Percentiles rank a stretch among this genome's conserved stretches.
phyloP scores from a whole-genome alignment of 2,888 invertebrate genomes.

The Cataglyphis rosenhaueri region DNA sequence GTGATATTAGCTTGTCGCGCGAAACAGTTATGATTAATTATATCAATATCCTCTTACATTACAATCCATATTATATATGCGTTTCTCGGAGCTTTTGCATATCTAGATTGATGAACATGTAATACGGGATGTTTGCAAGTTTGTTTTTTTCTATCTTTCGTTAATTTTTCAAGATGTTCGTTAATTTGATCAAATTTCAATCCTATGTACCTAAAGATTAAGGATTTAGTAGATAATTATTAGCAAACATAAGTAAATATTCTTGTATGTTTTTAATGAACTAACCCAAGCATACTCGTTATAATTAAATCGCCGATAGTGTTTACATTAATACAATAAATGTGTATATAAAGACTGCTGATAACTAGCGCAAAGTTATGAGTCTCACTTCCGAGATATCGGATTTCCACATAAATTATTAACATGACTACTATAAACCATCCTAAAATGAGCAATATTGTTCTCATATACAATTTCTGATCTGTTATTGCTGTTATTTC shows the following conservation, averaged over 20 bases:
- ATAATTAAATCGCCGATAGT: not conserved
- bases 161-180: not conserved
- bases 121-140: not conserved
- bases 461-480: not conserved
- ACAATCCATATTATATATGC: constrained; percentile 12
- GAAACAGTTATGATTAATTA: not conserved
- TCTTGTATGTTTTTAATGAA: not conserved
- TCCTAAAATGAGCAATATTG: not conserved
- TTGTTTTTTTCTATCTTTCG: not conserved
- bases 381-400: rapidly evolving
- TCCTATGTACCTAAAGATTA: not conserved
- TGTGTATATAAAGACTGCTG: not conserved
- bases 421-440: not conserved
- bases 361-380: not conserved
- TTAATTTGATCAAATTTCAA: constrained; percentile 21
- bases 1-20: not conserved
- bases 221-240: not conserved
- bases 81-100: not conserved
- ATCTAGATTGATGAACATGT: not conserved
- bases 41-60: constrained; percentile 7
- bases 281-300: not conserved
- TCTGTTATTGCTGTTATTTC: not conserved
- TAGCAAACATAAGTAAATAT: not conserved
- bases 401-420: not conserved
- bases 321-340: not conserved